phyloP scores from a whole-genome alignment of 64 coral and sea anemone species.

The Porites australiensis region DNA sequence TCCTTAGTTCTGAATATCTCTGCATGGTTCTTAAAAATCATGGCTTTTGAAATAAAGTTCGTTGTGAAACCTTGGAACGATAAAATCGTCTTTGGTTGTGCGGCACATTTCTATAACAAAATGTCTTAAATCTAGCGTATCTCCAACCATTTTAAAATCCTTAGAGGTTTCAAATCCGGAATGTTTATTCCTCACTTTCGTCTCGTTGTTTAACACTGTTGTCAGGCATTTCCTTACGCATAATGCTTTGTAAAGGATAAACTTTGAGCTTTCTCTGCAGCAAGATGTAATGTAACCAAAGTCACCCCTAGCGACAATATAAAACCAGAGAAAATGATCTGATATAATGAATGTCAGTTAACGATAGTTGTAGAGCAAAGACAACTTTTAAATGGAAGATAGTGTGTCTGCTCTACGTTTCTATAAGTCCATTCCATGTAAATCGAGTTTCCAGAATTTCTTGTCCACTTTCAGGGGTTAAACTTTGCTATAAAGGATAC shows the following conservation, averaged over 20 bases:
- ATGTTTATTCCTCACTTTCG: not conserved
- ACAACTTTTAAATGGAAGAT: too few relatives aligned
- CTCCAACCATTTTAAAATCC: not conserved
- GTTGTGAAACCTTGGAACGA: not conserved
- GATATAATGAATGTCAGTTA: not conserved
- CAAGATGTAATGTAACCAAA: not conserved
- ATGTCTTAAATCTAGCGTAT: not conserved
- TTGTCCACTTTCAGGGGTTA: not conserved
- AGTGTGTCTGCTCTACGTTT: too few relatives aligned
- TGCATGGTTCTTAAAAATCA: too few relatives aligned
- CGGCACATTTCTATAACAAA: not conserved
- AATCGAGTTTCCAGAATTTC: not conserved
- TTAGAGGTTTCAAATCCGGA: not conserved
- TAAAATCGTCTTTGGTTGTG: not conserved
- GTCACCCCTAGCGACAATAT: not conserved
- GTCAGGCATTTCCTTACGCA: not conserved
- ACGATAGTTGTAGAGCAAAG: not conserved
- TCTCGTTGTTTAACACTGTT: not conserved
- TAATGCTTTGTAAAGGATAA: not conserved
- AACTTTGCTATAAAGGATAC: slow-evolving; percentile 70
- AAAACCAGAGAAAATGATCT: not conserved
- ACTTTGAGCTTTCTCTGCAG: not conserved
- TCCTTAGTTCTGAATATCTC: too few relatives aligned
- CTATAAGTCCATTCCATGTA: not conserved
- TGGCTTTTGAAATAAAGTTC: slow-evolving; percentile 13